Evolutionary conservation across 35 echinoderm and acorn worm genomes (phyloP), one percentile per base, ranked within the genome.

Genomic region (Ophiothrix spiculata): DNA sequence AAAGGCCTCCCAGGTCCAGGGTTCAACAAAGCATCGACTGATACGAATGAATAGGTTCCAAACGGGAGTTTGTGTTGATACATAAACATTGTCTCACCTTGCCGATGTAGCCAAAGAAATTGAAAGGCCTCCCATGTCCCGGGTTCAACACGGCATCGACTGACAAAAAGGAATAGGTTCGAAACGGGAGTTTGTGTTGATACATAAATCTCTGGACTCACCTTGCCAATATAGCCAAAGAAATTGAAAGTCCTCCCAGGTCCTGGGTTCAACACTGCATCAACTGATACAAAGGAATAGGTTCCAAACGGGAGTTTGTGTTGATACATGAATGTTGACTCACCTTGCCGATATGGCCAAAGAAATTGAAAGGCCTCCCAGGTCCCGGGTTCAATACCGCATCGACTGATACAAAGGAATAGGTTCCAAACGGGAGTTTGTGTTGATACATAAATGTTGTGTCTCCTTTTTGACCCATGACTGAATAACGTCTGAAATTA

Each of bases 351-450:
- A 99, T 63, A 35, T 92, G 80, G 12, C 96, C 96, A 90, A 94
- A 99, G 89, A 99, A 99, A 63, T 99, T 99, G 77, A 99, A 91
- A n/a, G 96, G 96, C 40, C 96, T 81, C 77, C 85, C 91, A 77
- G n/a, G 87, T 81, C 38, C 96, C 96, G 38, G 91, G 93, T 94
- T 77, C 17, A 92, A 77, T 23, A 91, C 36, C 32, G 96, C 88
- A 87, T 94, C 77, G 15, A 94, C 74, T 25, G 88, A 91, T 12
- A 99, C 81, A 45, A 99, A 99, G 35, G 96, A 91, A 56, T 99
- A 99, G 23, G 92, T 94, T 16, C 96, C 96, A 92, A 99, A 99
- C 10, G 95, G 92, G 35, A 99, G 79, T 77, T 91, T 90, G n/a
- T 90, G 86, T n/a, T 99, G 74, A 36, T 94, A 91, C 31, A 94